Conservation (phyloP, 1,140 invertebrate species). For the Steinernema khuongi region DNA sequence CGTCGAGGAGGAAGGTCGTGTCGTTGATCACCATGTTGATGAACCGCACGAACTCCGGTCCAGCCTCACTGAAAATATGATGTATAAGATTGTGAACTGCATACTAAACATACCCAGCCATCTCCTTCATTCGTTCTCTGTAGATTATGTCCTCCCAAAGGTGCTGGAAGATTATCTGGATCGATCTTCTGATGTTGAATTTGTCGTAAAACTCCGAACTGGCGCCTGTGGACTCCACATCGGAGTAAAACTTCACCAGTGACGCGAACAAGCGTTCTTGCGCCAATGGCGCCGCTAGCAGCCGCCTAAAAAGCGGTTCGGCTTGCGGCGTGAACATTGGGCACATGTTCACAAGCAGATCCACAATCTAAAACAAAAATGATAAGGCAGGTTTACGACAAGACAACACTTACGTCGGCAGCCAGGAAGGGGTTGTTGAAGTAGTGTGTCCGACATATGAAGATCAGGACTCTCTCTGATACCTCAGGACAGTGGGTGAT, state of each 20-base stretch:
- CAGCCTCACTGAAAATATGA: slow-evolving; percentile 66
- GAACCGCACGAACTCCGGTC: slow-evolving; percentile 86
- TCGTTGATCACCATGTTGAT: slow-evolving; percentile 99
- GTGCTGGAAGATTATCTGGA: slow-evolving; percentile 84
- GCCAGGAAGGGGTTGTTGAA: slow-evolving; percentile 91
- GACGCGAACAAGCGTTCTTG: slow-evolving; percentile 74
- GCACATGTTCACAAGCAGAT: slow-evolving; percentile 86
- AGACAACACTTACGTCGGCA: slow-evolving; percentile 68
- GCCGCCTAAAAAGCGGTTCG: slow-evolving; percentile 64
- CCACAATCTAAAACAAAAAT: slow-evolving; percentile 63
- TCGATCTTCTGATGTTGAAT: slow-evolving; percentile 94
- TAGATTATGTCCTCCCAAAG: slow-evolving; percentile 63
- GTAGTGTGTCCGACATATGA: slow-evolving; percentile 80
- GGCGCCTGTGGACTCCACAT: slow-evolving; percentile 92
- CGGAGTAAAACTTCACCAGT: slow-evolving; percentile 93
- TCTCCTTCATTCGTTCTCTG: slow-evolving; percentile 62
- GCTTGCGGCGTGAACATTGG: slow-evolving; percentile 72
- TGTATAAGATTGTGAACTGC: slow-evolving; percentile 24
- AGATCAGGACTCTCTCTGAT: slow-evolving; percentile 78
- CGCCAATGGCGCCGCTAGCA: slow-evolving; percentile 67
- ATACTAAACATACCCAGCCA: slow-evolving; percentile 61
- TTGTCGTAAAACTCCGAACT: slow-evolving; percentile 98
- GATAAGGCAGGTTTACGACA: not conserved
- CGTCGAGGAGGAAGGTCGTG: slow-evolving; percentile 91
- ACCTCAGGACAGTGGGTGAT: slow-evolving; percentile 73